phyloP scores from a whole-genome alignment of 2,888 invertebrate genomes.

The Eurytoma adleriae region DNA sequence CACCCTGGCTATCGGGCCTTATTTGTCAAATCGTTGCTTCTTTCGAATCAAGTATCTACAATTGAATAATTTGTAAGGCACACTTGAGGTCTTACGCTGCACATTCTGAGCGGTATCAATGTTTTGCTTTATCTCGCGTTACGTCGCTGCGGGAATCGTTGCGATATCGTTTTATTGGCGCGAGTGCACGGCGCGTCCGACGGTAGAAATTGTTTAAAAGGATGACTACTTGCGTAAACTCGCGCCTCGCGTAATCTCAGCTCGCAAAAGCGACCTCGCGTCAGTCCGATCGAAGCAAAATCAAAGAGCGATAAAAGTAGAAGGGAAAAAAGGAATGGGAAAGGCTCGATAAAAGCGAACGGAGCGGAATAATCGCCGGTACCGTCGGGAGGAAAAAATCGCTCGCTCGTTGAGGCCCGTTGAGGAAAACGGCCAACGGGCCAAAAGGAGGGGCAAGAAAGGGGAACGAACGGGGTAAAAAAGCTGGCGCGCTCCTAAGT shows the following conservation, averaged over 20 bases:
- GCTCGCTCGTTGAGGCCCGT: conserved; percentile 3
- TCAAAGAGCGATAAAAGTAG: neutral
- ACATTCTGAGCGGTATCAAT: neutral
- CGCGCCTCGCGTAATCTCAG: neutral
- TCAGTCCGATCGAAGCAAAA: neutral
- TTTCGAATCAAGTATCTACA: too few relatives aligned
- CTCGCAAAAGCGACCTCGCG: neutral
- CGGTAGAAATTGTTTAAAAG: conserved; percentile 26
- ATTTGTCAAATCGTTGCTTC: too few relatives aligned
- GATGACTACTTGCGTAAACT: neutral
- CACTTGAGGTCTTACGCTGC: neutral
- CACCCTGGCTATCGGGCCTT: too few relatives aligned
- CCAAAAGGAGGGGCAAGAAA: conserved; percentile 3
- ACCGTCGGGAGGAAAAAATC: conserved; percentile 12
- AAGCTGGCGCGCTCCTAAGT: conserved; percentile 66
- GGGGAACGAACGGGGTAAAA: conserved; percentile 62
- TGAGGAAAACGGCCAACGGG: conserved; percentile 1
- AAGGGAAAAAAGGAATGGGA: neutral
- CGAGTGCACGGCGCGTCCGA: neutral
- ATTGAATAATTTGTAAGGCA: neutral
- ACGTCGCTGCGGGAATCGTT: conserved; percentile 1
- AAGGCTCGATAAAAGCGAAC: conserved; percentile 15
- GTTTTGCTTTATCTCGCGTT: conserved; percentile 12
- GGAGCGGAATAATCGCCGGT: neutral
- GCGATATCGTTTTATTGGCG: neutral